Evolutionary conservation across 1,140 invertebrate genomes (phyloP).

Genomic region (Drosophila kohkoa): DNA sequence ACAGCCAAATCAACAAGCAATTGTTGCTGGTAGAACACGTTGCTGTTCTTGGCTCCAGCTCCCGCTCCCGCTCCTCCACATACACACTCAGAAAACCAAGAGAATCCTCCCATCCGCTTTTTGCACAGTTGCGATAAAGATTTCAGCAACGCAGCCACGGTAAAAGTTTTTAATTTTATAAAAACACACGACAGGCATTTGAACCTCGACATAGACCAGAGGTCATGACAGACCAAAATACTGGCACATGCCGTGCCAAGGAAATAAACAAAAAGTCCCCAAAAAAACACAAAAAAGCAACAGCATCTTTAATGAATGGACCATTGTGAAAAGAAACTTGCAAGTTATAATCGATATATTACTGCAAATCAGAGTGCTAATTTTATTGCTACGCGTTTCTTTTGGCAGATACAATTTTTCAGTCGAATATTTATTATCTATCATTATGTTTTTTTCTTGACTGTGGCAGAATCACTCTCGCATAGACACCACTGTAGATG

Average conservation of each 20-base stretch:
- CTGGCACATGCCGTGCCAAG: not conserved
- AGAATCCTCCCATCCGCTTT: not conserved
- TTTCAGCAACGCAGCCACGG: constrained; percentile 33
- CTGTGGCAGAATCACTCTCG: not conserved
- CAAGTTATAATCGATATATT: constrained; percentile 17
- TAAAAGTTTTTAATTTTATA: constrained; percentile 76
- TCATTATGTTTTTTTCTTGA: too few relatives aligned
- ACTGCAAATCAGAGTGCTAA: not conserved
- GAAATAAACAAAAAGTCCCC: not conserved
- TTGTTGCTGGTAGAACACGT: constrained; percentile 80
- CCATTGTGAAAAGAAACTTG: constrained; percentile 14
- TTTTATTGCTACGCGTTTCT: not conserved
- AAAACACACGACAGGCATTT: constrained; percentile 70
- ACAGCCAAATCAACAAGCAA: constrained; percentile 78
- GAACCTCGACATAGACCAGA: constrained; percentile 53
- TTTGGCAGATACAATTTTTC: not conserved
- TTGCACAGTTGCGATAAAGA: constrained; percentile 37
- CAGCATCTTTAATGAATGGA: constrained; percentile 13
- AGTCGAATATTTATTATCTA: too few relatives aligned
- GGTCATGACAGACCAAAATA: constrained; percentile 33
- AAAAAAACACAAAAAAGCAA: not conserved
- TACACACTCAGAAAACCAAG: not conserved
- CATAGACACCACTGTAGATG: not conserved
- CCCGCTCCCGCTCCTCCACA: not conserved
- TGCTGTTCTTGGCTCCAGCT: constrained; percentile 4